Percentiles rank a stretch among this genome's conserved stretches.
phyloP scores from a whole-genome alignment of 2,888 invertebrate species.

The Melitaea athalia region DNA sequence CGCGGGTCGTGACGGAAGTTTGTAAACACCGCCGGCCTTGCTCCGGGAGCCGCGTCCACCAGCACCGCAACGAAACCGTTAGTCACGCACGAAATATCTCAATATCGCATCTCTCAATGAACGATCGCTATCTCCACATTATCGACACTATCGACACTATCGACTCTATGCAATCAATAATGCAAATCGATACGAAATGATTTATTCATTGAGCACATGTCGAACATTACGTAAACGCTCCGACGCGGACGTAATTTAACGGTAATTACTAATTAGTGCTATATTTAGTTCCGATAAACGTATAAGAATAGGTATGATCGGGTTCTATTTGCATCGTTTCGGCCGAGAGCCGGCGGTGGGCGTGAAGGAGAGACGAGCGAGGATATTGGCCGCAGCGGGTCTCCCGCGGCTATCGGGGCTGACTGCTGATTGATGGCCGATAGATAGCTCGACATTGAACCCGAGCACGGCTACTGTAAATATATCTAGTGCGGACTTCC shows the following conservation, averaged over 20 bases:
- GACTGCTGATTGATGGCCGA: constrained; percentile 75
- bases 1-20: constrained; percentile 74
- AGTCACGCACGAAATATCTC: constrained; percentile 66
- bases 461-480: constrained; percentile 66
- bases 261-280: constrained; percentile 46
- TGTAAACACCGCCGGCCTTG: constrained; percentile 79
- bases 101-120: constrained; percentile 45
- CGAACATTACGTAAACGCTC: constrained; percentile 26
- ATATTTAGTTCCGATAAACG: constrained; percentile 34
- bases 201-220: constrained; percentile 20
- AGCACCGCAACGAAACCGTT: constrained; percentile 33
- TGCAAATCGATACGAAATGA: constrained; percentile 32
- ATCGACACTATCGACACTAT: constrained; percentile 20
- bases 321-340: constrained; percentile 28
- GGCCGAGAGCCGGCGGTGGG: constrained; percentile 34
- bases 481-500: constrained; percentile 78
- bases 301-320: constrained; percentile 25
- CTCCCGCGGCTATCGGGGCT: constrained; percentile 40
- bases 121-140: constrained; percentile 30
- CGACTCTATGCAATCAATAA: constrained; percentile 23
- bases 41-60: constrained; percentile 56
- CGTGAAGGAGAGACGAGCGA: constrained; percentile 35
- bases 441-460: constrained; percentile 81
- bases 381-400: constrained; percentile 32
- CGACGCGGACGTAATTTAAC: constrained; percentile 42